These are phyloP conservation scores for Toxostoma redivivum DNA, from an alignment of 2,113 vertebrate genomes.

Conservation along the genomic window DNA sequence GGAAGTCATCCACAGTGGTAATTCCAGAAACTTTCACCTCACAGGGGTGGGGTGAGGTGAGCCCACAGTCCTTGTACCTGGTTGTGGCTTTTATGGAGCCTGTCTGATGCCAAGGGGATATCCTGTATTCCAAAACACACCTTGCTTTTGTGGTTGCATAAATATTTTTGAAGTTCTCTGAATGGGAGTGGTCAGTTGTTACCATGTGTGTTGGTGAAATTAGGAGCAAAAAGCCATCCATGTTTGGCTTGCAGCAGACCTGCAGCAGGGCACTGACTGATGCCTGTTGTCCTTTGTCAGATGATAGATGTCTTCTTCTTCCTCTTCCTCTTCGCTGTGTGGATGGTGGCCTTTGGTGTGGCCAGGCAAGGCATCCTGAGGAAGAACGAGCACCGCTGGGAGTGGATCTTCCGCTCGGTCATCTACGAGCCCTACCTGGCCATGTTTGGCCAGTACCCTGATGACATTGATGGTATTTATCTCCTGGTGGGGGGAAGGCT, in stretches of 20 bases:
- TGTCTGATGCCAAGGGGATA: neutral
- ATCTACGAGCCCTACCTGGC: constrained; percentile 80
- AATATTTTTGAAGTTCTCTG: neutral
- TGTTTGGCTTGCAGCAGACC: neutral
- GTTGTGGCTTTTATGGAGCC: neutral
- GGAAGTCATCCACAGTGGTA: neutral
- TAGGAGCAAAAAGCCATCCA: neutral
- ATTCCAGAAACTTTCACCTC: neutral
- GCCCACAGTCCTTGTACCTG: neutral
- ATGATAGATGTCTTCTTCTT: constrained; percentile 82
- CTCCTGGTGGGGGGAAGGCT: neutral
- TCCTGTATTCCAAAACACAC: neutral
- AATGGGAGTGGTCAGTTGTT: neutral
- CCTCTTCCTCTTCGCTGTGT: constrained; percentile 81
- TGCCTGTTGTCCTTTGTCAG: constrained; percentile 23
- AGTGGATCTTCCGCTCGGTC: constrained; percentile 81
- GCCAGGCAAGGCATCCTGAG: constrained; percentile 79
- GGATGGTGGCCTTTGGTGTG: constrained; percentile 82
- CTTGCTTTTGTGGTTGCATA: neutral
- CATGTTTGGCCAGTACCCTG: constrained; percentile 82
- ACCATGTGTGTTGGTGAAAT: neutral
- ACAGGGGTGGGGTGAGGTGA: neutral
- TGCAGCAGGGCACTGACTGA: neutral
- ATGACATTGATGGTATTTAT: constrained; percentile 74
- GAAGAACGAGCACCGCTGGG: constrained; percentile 79